phyloP scores from a whole-genome alignment of 2,888 invertebrate genomes.

The Isotomurus palustris region DNA sequence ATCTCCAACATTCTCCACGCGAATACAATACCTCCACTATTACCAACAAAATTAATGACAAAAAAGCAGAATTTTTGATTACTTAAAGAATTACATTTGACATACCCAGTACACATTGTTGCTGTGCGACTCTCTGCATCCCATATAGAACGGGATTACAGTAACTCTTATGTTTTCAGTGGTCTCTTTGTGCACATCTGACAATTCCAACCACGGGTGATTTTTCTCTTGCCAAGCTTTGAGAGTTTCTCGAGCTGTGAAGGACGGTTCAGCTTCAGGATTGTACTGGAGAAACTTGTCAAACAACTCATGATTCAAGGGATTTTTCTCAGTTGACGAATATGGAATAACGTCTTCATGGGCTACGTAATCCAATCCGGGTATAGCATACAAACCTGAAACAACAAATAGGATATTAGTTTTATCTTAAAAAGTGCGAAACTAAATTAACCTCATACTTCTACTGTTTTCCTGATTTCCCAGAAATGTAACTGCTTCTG shows the following conservation, averaged over 20 bases:
- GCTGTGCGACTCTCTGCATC: slow-evolving; percentile 83
- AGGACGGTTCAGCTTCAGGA: slow-evolving; percentile 80
- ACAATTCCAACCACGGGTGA: slow-evolving; percentile 92
- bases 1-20: slow-evolving; percentile 88
- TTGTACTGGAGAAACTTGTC: slow-evolving; percentile 85
- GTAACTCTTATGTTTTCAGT: slow-evolving; percentile 94
- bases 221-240: slow-evolving; percentile 96
- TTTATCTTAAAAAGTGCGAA: background rate
- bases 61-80: background rate
- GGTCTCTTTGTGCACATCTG: slow-evolving; percentile 95
- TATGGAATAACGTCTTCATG: slow-evolving; percentile 98
- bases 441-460: slow-evolving; percentile 53
- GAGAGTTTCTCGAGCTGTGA: slow-evolving; percentile 80
- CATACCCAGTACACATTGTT: slow-evolving; percentile 87
- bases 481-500: slow-evolving; percentile 94
- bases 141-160: slow-evolving; percentile 98
- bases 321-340: slow-evolving; percentile 77
- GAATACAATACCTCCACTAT: slow-evolving; percentile 95
- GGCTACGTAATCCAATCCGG: slow-evolving; percentile 95
- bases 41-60: background rate
- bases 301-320: slow-evolving; percentile 91
- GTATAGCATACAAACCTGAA: slow-evolving; percentile 76
- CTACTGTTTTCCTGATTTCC: slow-evolving; percentile 93
- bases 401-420: background rate
- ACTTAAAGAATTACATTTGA: slow-evolving; percentile 6